Conservation (phyloP, 2,888 invertebrate genomes). For the Eupithecia subumbrata region DNA sequence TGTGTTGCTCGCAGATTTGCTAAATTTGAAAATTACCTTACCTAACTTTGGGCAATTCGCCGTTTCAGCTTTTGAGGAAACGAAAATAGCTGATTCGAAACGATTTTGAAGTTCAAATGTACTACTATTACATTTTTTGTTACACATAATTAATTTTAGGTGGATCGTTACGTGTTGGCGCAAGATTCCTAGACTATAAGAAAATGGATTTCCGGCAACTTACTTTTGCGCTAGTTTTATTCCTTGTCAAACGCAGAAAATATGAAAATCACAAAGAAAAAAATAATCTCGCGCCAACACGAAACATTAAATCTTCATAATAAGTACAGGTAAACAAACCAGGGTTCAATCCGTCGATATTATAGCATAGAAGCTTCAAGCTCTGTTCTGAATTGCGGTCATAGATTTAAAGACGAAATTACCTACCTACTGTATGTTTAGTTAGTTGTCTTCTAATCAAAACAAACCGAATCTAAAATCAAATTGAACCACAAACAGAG, state of each 20-base stretch:
- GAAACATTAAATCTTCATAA: no score
- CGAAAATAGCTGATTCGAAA: not conserved
- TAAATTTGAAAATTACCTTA: conserved; percentile 29
- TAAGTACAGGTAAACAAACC: no score
- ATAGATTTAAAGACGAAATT: not conserved
- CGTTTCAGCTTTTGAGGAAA: not conserved
- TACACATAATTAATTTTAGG: no score
- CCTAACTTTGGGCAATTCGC: conserved; percentile 8
- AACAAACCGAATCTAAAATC: not conserved
- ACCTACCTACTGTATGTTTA: not conserved
- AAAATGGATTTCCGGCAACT: no score
- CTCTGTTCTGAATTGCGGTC: not conserved
- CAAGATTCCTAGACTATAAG: no score
- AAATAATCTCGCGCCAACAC: no score
- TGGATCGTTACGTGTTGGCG: no score
- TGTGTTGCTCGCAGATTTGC: conserved; percentile 41
- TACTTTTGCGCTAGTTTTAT: no score
- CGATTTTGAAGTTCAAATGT: not conserved
- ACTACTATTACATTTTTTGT: not conserved
- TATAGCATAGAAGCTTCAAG: no score
- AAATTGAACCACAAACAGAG: not conserved
- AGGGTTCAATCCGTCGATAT: no score
- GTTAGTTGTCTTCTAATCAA: not conserved
- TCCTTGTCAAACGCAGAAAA: no score
- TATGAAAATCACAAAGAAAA: no score